Base-by-base conservation (phyloP, 2,888 invertebrate genomes). In the Nematopogon swammerdamellus region DNA sequence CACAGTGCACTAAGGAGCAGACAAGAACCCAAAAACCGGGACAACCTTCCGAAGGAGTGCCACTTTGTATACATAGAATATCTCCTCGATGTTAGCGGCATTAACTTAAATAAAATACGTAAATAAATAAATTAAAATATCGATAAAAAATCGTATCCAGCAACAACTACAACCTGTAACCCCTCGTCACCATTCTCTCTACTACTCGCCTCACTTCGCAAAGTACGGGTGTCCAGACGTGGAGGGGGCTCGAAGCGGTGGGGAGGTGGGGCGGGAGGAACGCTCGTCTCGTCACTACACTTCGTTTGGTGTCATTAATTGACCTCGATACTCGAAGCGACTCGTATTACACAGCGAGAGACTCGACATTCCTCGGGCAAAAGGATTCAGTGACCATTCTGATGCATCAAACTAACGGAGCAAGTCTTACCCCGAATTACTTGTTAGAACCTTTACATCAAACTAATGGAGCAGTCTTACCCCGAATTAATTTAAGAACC, bases 1-100 rank as follows among this genome's bases (percentile, higher is more conserved):
- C 65, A 25, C 36, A 36, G 3, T 36, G 14, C 36, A 36, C 36
- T 36, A 36, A n/a, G 68, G 73, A 74, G 67, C 72, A 68, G 64
- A 67, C 67, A 79, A 82, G 82, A 77, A 76, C 72, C 72, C 72
- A 73, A 76, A 80, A 80, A 76, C 80, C 80, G 80, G 80, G 80
- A 81, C 80, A 81, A 81, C 80, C 80, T 79, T 80, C 49, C 75
- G 77, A 77, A 72, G 79, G 77, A 75, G 70, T 69, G 71, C 73
- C 72, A 70, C 73, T 68, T n/a, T 69, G 69, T 67, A 65, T 65
- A 64, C 66, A 72, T 72, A 65, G 69, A n/a, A 60, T 63, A 63
- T 25, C n/a, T 25, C 58, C 58, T 67, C 67, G 62, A 64, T 60
- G 61, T 65, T 71, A 73, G 77, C 77, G 65, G 65, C 67, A 62